Evolutionary conservation across 2,113 vertebrate species (phyloP).

Genomic region (Pluvialis apricaria): DNA sequence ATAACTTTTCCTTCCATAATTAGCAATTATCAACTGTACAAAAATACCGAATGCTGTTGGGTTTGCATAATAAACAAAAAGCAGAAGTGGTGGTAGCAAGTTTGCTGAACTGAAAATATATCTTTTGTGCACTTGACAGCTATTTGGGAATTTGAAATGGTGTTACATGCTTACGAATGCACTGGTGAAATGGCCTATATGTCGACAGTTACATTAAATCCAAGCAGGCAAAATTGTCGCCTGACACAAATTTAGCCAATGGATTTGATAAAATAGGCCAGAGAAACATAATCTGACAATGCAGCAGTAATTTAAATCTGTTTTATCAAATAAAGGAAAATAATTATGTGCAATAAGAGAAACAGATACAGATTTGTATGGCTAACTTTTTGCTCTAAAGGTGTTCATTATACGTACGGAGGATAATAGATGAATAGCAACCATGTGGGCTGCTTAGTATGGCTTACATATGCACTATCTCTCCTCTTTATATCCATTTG

Average conservation of each 20-base stretch:
- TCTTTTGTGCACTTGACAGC: conserved; percentile 21
- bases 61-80: conserved; percentile 45
- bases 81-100: conserved; percentile 21
- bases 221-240: neutral
- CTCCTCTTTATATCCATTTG: conserved; percentile 2
- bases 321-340: conserved; percentile 26
- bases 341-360: neutral
- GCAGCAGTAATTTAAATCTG: conserved; percentile 4
- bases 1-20: conserved; percentile 51
- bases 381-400: neutral
- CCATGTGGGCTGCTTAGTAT: neutral
- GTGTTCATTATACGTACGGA: neutral
- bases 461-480: neutral
- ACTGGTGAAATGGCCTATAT: neutral
- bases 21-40: conserved; percentile 46
- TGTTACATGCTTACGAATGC: neutral
- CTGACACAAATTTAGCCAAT: neutral
- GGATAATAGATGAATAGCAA: neutral
- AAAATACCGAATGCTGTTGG: conserved; percentile 22
- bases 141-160: conserved; percentile 35
- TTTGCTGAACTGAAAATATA: conserved; percentile 33
- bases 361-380: conserved; percentile 20
- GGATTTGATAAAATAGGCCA: neutral
- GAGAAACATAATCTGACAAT: neutral
- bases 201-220: neutral